phyloP scores from a whole-genome alignment of 2,113 vertebrate genomes.

The Gobio gobio region DNA sequence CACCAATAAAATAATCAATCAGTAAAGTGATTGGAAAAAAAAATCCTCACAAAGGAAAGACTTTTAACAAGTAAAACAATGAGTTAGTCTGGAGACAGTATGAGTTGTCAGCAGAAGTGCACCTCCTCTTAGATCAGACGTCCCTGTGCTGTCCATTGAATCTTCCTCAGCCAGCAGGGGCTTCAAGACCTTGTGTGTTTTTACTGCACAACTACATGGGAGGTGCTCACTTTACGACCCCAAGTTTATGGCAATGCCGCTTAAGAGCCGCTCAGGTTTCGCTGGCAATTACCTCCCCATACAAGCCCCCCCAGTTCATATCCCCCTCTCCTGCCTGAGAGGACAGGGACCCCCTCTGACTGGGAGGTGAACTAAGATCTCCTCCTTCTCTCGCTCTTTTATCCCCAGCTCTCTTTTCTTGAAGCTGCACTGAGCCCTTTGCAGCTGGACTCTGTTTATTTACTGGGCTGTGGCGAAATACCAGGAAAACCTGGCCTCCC shows the following conservation, averaged over 20 bases:
- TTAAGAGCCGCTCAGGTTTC: constrained; percentile 77
- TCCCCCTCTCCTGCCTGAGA: constrained; percentile 52
- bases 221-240: constrained; percentile 72
- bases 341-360: constrained; percentile 49
- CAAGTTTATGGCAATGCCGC: constrained; percentile 71
- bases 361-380: constrained; percentile 45
- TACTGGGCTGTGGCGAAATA: constrained; percentile 60
- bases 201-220: constrained; percentile 75
- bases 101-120: constrained; percentile 29
- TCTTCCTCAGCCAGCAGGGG: constrained; percentile 53
- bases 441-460: constrained; percentile 60
- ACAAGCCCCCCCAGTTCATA: constrained; percentile 52
- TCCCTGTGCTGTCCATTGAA: neutral
- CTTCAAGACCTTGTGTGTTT: constrained; percentile 72
- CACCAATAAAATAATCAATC: neutral
- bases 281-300: constrained; percentile 66
- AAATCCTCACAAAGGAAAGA: neutral
- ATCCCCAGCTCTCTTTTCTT: constrained; percentile 42
- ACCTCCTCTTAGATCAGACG: constrained; percentile 33
- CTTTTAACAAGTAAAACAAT: neutral
- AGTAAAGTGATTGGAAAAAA: neutral
- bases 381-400: constrained; percentile 19
- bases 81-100: neutral
- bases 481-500: constrained; percentile 62
- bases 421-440: constrained; percentile 40